A percentile compares a stretch with the other conserved stretches of the same genome.
Conservation (phyloP, 2,113 vertebrate species). For the Chrysemys picta region DNA sequence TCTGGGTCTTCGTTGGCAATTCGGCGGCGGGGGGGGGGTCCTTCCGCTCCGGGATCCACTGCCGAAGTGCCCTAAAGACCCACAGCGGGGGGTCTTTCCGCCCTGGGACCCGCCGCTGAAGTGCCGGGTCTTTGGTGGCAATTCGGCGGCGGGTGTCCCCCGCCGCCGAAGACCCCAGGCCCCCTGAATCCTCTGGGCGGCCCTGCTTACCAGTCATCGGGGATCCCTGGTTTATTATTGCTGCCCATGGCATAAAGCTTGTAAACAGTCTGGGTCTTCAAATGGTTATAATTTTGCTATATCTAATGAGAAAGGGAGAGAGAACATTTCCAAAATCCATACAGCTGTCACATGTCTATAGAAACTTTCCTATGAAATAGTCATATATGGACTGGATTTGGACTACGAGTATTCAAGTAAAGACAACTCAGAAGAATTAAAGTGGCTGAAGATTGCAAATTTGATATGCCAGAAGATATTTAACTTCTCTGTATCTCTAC, state of each 20-base stretch:
- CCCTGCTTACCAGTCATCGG: conserved; percentile 24
- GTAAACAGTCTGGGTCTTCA: not conserved
- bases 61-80: no score
- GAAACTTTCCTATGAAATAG: conserved; percentile 34
- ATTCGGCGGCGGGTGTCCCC: no score
- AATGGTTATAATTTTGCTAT: not conserved
- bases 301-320: not conserved
- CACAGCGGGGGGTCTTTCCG: no score
- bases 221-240: conserved; percentile 41
- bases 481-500: conserved; percentile 13
- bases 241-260: not conserved
- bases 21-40: no score
- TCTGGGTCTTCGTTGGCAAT: no score
- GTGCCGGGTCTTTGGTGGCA: no score
- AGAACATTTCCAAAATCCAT: not conserved
- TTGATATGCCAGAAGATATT: conserved; percentile 12
- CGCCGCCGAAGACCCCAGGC: no score
- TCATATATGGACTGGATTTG: conserved; percentile 23
- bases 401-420: not conserved
- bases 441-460: not conserved
- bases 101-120: no score
- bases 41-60: no score
- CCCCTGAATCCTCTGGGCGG: no score
- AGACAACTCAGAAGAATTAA: conserved; percentile 35
- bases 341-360: not conserved